Evolutionary conservation across 2,888 invertebrate species (phyloP).

Genomic region (Altica lythri): DNA sequence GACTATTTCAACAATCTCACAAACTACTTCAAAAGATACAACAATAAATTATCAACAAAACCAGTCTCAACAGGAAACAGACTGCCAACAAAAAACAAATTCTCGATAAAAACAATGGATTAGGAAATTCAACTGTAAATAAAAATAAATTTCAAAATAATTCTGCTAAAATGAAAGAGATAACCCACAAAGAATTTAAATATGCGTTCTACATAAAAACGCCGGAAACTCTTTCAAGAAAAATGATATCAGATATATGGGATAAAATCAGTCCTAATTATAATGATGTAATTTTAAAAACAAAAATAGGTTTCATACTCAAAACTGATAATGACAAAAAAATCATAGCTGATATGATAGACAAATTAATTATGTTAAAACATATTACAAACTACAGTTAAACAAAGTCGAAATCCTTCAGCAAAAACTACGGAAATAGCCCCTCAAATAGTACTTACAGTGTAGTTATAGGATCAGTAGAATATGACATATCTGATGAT

Average conservation of each 20-base stretch:
- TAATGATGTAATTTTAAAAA: background rate
- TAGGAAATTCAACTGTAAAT: background rate
- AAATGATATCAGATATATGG: background rate
- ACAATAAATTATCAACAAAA: slow-evolving; percentile 3
- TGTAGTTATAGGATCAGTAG: background rate
- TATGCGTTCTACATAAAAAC: background rate
- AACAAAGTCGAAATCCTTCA: too few relatives aligned
- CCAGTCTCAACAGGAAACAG: background rate
- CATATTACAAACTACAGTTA: too few relatives aligned
- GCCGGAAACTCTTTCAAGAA: background rate
- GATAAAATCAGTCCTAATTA: background rate
- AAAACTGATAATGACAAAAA: slow-evolving; percentile 2
- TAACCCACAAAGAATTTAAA: slow-evolving; percentile 2
- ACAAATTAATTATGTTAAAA: too few relatives aligned
- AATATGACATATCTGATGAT: background rate
- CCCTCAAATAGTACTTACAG: background rate
- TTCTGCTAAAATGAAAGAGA: background rate
- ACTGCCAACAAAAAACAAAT: background rate
- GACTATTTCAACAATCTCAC: too few relatives aligned
- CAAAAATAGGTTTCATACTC: background rate
- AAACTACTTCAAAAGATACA: too few relatives aligned
- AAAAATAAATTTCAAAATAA: background rate
- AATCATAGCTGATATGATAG: too few relatives aligned
- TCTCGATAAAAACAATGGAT: background rate
- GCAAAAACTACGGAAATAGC: background rate